Base-by-base conservation (phyloP, 2,888 invertebrate species). In the Thera obeliscata region DNA sequence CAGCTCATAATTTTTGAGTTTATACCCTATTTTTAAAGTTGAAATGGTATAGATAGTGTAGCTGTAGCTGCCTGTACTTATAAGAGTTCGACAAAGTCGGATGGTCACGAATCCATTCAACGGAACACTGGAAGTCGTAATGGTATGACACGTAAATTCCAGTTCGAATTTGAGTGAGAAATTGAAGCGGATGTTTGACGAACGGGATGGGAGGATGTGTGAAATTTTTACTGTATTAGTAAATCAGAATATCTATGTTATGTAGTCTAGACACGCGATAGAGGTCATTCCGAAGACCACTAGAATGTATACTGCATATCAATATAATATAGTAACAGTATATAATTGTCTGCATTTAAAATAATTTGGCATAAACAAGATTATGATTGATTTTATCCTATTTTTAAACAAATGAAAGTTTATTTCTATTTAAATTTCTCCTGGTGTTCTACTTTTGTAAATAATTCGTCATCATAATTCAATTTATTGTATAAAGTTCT, bases 91-190 rank as follows among this genome's bases (percentile, higher is more conserved):
- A 83, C 83, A 82, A 69, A 82, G 77, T 79, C 76, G 76, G 77
- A 83, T 82, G 81, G 84, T 84, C 87, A 86, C 86, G 85, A 84
- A 84, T 77, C 77, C 74, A 79, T 81, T 82, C 82, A 86, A 82
- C 81, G 82, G 81, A 80, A 83, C 77, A 78, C 77, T 74, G 71
- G 68, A 66, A 68, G 69, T 74, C 73, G 69, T 79, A 78, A 76
- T 81, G 78, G 79, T 79, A 81, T 80, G 75, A 81, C 74, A 77
- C 73, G 71, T 76, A 77, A 74, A 76, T 78, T 78, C 73, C 74
- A 76, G 73, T 75, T 76, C 54, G 64, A 70, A 67, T 71, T 70
- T 69, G 66, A 67, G 61, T 66, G 70, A 66, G 68, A 69, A 69
- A 63, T 69, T 59, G 56, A 71, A 67, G 58, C 72, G 74, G 75